phyloP scores from a whole-genome alignment of 2,797 vertebrate species.

The Sebastes hubbsi region DNA sequence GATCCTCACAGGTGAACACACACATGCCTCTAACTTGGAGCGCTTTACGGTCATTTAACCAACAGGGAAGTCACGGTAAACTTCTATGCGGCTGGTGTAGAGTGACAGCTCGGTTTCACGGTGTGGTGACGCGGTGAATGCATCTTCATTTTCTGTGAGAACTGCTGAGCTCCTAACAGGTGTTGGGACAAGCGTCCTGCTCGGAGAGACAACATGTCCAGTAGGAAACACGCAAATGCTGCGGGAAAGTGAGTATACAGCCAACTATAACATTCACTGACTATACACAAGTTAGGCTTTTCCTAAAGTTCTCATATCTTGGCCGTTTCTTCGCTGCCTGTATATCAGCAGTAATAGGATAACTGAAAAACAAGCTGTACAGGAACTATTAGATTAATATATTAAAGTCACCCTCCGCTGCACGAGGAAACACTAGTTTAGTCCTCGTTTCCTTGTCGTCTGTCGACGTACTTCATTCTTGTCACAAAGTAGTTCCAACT shows the following conservation, averaged over 20 bases:
- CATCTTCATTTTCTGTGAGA: neutral
- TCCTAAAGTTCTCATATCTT: neutral
- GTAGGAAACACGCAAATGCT: conserved; percentile 75
- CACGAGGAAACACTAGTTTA: neutral
- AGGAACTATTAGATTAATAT: neutral
- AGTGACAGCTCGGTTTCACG: neutral
- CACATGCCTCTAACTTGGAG: neutral
- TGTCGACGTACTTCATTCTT: neutral
- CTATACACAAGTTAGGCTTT: neutral
- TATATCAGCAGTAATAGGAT: neutral
- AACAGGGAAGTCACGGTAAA: neutral
- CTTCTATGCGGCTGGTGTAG: accelerated
- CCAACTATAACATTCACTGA: neutral
- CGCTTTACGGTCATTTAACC: neutral
- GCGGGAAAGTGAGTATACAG: conserved; percentile 71
- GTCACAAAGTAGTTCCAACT: neutral
- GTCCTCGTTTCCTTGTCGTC: neutral
- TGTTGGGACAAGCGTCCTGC: conserved; percentile 49
- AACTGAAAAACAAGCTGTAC: neutral
- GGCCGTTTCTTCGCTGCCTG: no score
- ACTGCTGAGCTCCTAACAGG: conserved; percentile 53
- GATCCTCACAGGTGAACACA: neutral
- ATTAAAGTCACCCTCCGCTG: neutral
- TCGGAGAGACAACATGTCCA: conserved; percentile 73
- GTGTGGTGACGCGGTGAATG: conserved; percentile 2